Evolutionary conservation across 2,888 invertebrate species (phyloP).

Genomic region (Ditula angustiorana): DNA sequence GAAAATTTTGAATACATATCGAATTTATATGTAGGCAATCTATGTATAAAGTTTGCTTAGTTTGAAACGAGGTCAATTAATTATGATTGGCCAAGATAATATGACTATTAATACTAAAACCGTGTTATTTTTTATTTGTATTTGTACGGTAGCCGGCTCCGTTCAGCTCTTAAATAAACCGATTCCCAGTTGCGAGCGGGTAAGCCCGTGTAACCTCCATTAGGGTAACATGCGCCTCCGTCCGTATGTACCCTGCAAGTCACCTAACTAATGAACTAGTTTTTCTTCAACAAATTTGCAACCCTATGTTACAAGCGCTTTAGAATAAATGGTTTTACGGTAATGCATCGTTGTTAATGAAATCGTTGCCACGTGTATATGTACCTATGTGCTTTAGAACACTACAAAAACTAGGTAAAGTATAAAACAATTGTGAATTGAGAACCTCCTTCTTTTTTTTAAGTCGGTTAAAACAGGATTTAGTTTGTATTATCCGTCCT

Average conservation of each 20-base stretch:
- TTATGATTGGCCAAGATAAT: too few species aligned
- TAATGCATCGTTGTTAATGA: constrained; percentile 37
- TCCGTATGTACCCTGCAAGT: constrained; percentile 64
- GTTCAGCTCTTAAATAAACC: constrained; percentile 14
- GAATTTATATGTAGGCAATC: too few species aligned
- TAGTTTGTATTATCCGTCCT: too few species aligned
- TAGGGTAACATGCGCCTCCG: constrained; percentile 53
- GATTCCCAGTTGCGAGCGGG: constrained; percentile 21
- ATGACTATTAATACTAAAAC: background rate
- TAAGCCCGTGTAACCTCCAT: constrained; percentile 53
- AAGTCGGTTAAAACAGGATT: too few species aligned
- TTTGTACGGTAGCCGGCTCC: background rate
- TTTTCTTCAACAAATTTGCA: constrained; percentile 54
- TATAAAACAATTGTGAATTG: too few species aligned
- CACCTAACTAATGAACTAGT: constrained; percentile 73
- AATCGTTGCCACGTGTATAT: constrained; percentile 20
- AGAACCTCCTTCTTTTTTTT: too few species aligned
- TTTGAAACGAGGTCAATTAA: too few species aligned
- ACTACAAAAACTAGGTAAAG: too few species aligned
- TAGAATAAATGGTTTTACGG: constrained; percentile 35
- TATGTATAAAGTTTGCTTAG: too few species aligned
- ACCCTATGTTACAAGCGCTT: constrained; percentile 29
- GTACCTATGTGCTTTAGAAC: background rate
- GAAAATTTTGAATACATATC: too few species aligned
- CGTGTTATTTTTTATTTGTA: background rate